phyloP scores from a whole-genome alignment of 2,113 vertebrate genomes.

The Pontoporia blainvillei region DNA sequence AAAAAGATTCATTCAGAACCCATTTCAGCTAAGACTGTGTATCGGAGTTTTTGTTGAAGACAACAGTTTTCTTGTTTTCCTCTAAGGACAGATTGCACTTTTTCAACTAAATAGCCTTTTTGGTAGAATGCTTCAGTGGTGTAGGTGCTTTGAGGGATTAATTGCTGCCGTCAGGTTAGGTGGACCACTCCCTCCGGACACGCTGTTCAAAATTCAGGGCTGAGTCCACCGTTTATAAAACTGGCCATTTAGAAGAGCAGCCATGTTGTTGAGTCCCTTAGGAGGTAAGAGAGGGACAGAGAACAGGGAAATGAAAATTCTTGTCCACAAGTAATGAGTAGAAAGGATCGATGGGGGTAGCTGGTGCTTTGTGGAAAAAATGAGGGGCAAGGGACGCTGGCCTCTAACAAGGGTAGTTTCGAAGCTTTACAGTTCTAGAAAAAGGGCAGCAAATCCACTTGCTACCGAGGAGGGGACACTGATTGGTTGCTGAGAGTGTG shows the following conservation, averaged over 20 bases:
- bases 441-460: neutral
- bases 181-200: neutral
- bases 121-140: neutral
- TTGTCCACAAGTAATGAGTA: neutral
- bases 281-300: neutral
- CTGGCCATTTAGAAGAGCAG: neutral
- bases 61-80: neutral
- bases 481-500: rapidly evolving
- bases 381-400: neutral
- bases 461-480: neutral
- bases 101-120: neutral
- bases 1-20: neutral
- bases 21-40: neutral
- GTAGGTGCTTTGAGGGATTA: neutral
- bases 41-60: neutral
- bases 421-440: neutral
- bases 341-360: neutral
- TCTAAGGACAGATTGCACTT: neutral
- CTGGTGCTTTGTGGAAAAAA: neutral
- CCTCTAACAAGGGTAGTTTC: neutral
- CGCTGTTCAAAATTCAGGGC: neutral
- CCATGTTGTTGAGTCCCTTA: neutral
- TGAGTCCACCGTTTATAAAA: neutral
- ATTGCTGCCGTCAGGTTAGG: neutral
- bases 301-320: neutral